Base-by-base conservation (phyloP, 2,797 vertebrate species). In the Sebastes vulpes region DNA sequence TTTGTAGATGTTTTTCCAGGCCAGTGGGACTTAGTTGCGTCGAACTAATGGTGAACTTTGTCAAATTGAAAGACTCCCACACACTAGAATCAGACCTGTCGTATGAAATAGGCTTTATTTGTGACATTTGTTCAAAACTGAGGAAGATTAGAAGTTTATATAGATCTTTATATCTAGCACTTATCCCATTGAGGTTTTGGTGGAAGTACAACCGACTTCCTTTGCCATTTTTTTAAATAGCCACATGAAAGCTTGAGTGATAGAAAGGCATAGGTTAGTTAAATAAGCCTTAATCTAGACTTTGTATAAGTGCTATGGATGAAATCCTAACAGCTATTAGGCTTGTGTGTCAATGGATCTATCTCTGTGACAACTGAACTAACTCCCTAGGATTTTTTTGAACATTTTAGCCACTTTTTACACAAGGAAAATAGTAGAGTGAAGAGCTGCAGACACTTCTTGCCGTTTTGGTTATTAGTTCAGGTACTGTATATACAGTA, bases 171-270 rank as follows among this genome's bases (percentile, higher is more conserved):
- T 23, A 54, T 48, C 14, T 11, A 67, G 20, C 56, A n/a, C 29
- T 50, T 20, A 9, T 23, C 10, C 10, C 14, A 14, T 23, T 12
- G 29, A 52, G 29, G 46, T 69, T 70, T 65, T 64, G 5, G 35
- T 48, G 6, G 14, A 32, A 16, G 2, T 10, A 11, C 6, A 54
- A 56, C 21, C 0, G 1, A 31, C 4, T 46, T 29, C 1, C 20
- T 57, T 59, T 35, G 21, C 14, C n/a, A 35, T 63, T n/a, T 35
- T 31, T 58, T 57, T 32, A 26, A 61, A 16, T 7, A 5, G 31
- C 21, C 3, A 60, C 14, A 50, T 7, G 3, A 35, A 71, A 54
- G 23, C 61, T 10, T 53, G 21, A 65, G 56, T 14, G 9, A 5
- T 38, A 1, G 35, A 38, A 14, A 38, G 35, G 11, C 54, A 66